Evolutionary conservation across 2,113 vertebrate genomes (phyloP).

Genomic region (Nothocercus julius): DNA sequence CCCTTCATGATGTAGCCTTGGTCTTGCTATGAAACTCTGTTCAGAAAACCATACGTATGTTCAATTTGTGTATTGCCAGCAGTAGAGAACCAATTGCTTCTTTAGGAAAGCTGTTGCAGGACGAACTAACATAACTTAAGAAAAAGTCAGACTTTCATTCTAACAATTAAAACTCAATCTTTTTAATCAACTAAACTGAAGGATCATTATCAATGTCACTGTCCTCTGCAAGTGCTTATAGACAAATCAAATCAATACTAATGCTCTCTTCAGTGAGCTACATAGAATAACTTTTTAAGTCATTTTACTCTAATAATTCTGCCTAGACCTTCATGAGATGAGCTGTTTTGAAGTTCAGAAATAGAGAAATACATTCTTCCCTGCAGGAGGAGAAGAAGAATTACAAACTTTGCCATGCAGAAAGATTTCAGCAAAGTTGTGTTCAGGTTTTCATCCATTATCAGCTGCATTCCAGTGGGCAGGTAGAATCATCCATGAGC

Average conservation of each 20-base stretch:
- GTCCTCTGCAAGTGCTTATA: not conserved
- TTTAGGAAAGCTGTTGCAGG: not conserved
- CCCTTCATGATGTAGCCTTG: not conserved
- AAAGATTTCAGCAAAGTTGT: not conserved
- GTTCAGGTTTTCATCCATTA: not conserved
- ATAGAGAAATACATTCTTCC: constrained; percentile 5
- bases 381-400: constrained; percentile 33
- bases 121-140: not conserved
- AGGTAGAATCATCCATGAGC: not conserved
- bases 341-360: not conserved
- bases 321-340: not conserved
- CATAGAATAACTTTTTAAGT: not conserved
- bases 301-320: constrained; percentile 30
- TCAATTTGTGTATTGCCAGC: not conserved
- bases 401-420: not conserved
- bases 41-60: not conserved
- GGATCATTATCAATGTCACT: not conserved
- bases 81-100: not conserved
- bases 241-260: not conserved
- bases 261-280: not conserved
- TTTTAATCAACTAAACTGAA: constrained; percentile 2
- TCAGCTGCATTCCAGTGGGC: not conserved
- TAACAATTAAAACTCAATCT: not conserved
- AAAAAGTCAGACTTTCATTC: not conserved
- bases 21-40: too few relatives aligned